Base-by-base conservation (phyloP, 2,113 vertebrate genomes). In the Pollimyrus isidori region DNA sequence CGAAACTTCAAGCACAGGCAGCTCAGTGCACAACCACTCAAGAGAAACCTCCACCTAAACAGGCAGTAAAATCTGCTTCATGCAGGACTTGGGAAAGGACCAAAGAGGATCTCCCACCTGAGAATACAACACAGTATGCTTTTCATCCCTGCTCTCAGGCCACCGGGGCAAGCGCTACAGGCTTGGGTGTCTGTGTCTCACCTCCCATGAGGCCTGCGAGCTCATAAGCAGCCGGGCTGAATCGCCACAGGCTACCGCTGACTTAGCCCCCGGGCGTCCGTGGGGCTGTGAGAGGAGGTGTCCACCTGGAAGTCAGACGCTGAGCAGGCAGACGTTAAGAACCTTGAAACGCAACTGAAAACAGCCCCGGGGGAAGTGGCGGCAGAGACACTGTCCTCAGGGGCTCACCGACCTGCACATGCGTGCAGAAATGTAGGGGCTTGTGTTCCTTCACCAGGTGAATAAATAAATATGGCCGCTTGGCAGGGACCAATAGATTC, bases 401-500 rank as follows among this genome's bases (percentile, higher is more conserved):
- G 26, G 23, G 26, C 35, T 89, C 88, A 23, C 48, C 21, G 13
- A 42, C 76, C 19, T 9, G 49, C 87, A 42, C n/a, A 21, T 26
- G 6, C 45, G n/a, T 39, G 10, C n/a, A 46, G n/a, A 19, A 42
- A 23, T 7, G 30, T 2, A 53, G 88, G 50, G 9, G 23, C 85
- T 56, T 39, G 5, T 19, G 17, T 26, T 30, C 85, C 52, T 17
- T 21, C 1, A 0, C 19, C 17, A 45, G 87, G 87, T 65, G 87
- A 3, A 62, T 87, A 83, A 85, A 85, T 35, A 48, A 50, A 58
- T 39, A 56, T 86, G 91, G 90, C 90, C 73, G 90, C 88, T 35
- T 80, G 88, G 48, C 90, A 65, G 90, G 94, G 92, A 94, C 94
- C 90, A 4, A 80, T 89, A 95, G 93, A 91, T 89, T 45, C 80